Evolutionary conservation across 2,888 invertebrate species (phyloP).

Genomic region (Yponomeuta plumbellus): DNA sequence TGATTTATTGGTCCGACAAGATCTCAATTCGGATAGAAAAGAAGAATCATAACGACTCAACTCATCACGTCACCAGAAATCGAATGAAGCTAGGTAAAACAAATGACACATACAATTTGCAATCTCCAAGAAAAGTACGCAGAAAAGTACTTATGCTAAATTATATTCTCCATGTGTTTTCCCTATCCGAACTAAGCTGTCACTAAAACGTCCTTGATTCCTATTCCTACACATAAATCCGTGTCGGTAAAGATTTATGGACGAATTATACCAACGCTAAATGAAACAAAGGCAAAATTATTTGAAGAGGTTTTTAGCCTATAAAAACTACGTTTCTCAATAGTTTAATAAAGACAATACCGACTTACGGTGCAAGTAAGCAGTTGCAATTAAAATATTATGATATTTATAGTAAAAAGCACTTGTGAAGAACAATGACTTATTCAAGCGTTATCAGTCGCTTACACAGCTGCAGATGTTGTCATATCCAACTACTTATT

Average conservation of each 20-base stretch:
- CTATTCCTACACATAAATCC: not conserved
- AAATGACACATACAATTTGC: no score
- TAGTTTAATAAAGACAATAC: not conserved
- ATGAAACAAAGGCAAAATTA: not conserved
- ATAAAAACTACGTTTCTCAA: not conserved
- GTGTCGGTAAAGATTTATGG: not conserved
- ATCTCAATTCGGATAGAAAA: no score
- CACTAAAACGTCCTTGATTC: not conserved
- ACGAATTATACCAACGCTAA: not conserved
- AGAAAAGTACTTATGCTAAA: no score
- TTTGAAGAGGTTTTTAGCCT: not conserved
- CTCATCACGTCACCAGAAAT: no score
- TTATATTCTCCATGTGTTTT: not conserved
- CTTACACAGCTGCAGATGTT: conserved; percentile 51
- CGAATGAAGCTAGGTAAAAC: no score
- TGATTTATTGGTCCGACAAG: no score
- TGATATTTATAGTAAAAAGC: conserved; percentile 12
- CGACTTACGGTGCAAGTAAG: not conserved
- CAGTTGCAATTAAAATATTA: not conserved
- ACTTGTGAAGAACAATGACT: conserved; percentile 46
- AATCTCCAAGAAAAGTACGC: no score
- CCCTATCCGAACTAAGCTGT: not conserved
- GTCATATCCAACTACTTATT: conserved; percentile 9
- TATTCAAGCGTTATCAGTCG: conserved; percentile 53
- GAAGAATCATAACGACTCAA: no score